Evolutionary conservation across 2,888 invertebrate genomes (phyloP), one percentile per base, ranked within the genome.

Genomic region (Hirtodrosophila confusa): DNA sequence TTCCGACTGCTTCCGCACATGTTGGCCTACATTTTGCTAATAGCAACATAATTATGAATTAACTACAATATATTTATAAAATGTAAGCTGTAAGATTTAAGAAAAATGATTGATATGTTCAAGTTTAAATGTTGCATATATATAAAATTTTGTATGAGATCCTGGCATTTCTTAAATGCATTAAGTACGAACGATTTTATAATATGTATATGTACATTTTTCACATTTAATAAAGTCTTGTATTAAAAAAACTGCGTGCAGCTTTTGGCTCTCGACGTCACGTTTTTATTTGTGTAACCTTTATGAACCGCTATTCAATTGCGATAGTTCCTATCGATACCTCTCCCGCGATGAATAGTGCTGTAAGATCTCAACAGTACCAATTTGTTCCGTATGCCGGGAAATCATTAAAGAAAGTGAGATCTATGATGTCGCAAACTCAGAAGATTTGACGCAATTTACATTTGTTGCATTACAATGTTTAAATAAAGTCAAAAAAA

Each of bases 61-160:
- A 54, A 33, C 33, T 17, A 49, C 7, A 49, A 44, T 50, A 31
- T 40, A 36, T 29, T 27, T 36, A 39, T 9, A 27, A 39, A 45
- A 24, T 44, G 37, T 50, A 61, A 61, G 53, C 35, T 55, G 44
- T 27, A 47, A 8, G 17, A 36, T 40, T 8, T 31, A 31, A 40
- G 5, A 7, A 56, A 54, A 31, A 43, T 51, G 49, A 55, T 49
- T 48, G 41, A 57, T 29, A 69, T 66, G 74, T 74, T 74, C 65
- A 74, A 74, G 72, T 76, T 74, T 74, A 54, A 63, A 75, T 66
- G 69, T 74, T 74, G 49, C 72, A 71, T 74, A 62, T 73, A 73
- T 70, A 51, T 43, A 53, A 44, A 70, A 7, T 66, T 53, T 74
- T 75, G 49, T 70, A 68, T 27, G 39, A 62, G 29, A 56, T 35